phyloP scores from a whole-genome alignment of 2,113 vertebrate species.

The Odontesthes bonariensis region DNA sequence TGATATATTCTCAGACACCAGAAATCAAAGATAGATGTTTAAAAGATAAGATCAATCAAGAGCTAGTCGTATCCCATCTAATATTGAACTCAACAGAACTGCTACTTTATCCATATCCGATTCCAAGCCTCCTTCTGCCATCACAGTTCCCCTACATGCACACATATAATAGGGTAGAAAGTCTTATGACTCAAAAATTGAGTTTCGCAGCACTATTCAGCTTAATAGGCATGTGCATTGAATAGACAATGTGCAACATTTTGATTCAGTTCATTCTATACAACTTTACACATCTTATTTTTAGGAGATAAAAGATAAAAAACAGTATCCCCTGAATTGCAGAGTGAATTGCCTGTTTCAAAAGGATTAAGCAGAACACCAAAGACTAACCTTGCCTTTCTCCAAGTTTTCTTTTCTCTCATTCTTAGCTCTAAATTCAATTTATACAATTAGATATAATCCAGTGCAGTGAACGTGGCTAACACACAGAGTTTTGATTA shows the following conservation, averaged over 20 bases:
- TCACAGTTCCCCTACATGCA: constrained; percentile 33
- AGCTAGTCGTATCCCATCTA: constrained; percentile 5
- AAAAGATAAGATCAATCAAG: constrained; percentile 42
- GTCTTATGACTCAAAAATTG: constrained; percentile 52
- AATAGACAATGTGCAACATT: constrained; percentile 42
- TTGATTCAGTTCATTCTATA: constrained; percentile 39
- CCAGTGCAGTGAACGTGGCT: constrained; percentile 39
- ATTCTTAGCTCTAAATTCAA: constrained; percentile 41
- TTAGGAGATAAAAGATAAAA: constrained; percentile 11
- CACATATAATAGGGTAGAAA: constrained; percentile 48
- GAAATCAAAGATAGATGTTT: constrained; percentile 36
- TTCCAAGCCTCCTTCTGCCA: constrained; percentile 40
- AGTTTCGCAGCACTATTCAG: constrained; percentile 38
- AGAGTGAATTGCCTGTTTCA: constrained; percentile 36
- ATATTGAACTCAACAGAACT: constrained; percentile 34
- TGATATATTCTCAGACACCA: constrained; percentile 38
- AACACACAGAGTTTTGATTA: constrained; percentile 65
- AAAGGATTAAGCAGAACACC: constrained; percentile 32
- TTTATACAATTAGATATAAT: constrained; percentile 60
- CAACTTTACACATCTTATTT: constrained; percentile 28
- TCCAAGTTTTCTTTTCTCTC: constrained; percentile 49
- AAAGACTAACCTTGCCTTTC: constrained; percentile 25
- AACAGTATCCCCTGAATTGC: constrained; percentile 33
- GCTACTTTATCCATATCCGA: constrained; percentile 60
- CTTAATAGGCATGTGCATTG: constrained; percentile 34